Conservation (phyloP, 2,888 invertebrate species). For the Pachydiplax longipennis region DNA sequence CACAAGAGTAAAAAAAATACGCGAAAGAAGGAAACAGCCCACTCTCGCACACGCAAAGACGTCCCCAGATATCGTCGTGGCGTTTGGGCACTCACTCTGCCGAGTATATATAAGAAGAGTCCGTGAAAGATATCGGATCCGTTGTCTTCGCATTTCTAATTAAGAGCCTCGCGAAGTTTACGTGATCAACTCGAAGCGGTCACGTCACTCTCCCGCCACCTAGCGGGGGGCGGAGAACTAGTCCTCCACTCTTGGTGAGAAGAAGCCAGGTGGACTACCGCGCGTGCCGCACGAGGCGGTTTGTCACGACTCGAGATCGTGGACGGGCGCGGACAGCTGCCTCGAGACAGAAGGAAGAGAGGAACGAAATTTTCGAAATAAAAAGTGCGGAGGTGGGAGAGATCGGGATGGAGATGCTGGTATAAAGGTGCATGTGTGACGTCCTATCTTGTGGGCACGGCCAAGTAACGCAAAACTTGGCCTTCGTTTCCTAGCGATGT, state of each 20-base stretch:
- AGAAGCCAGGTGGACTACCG: slow-evolving; percentile 24
- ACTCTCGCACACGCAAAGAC: not conserved
- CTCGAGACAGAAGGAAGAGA: not conserved
- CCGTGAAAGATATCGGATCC: not conserved
- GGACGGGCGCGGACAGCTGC: slow-evolving; percentile 37
- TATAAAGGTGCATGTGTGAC: not conserved
- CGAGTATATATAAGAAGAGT: not conserved
- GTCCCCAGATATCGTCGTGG: not conserved
- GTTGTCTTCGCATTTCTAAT: not conserved
- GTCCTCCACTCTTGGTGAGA: not conserved
- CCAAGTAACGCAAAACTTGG: not conserved
- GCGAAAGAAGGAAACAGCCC: not conserved
- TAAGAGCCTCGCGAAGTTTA: not conserved
- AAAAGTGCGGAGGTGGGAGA: not conserved
- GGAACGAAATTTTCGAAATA: not conserved
- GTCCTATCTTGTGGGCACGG: not conserved
- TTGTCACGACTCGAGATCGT: not conserved
- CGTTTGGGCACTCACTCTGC: not conserved
- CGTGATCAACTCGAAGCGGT: slow-evolving; percentile 1
- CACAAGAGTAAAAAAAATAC: not conserved
- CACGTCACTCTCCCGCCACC: slow-evolving; percentile 19
- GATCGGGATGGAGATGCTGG: not conserved
- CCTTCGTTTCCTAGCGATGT: not conserved
- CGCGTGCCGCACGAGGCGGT: slow-evolving; percentile 3
- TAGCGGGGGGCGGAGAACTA: not conserved